Base-by-base conservation (phyloP, 2,113 vertebrate genomes). In the Axis porcinus region DNA sequence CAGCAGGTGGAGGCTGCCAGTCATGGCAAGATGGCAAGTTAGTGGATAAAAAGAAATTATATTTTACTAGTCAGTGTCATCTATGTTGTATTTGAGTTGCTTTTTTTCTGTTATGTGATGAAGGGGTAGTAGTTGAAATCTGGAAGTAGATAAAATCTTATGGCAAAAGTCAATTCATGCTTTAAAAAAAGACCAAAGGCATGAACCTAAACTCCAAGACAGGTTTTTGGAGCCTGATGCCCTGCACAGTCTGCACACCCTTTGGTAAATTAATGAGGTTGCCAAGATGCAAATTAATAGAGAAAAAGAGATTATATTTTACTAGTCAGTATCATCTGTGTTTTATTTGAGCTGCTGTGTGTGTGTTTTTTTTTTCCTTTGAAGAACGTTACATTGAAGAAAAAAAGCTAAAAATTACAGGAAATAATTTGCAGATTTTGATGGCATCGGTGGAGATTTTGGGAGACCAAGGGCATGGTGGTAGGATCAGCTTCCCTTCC, bases 291-390 rank as follows among this genome's bases (percentile, higher is more conserved):
- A 92, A 57, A 54, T 81, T 70, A 78, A 50, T 57, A 17, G 25
- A 50, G 83, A 21, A 94, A 92, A 45, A 62, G 7, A 87, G 87
- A 83, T 90, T 86, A 27, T 87, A 57, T 81, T 96, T 96, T 78
- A 81, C 89, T 96, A 96, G 58, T 28, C 86, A 93, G 79, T 91
- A 57, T 83, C 92, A 97, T 91, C 91, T 94, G 81, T 94, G 85
- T 91, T 97, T 45, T 88, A 84, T 94, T 87, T 87, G 64, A 52
- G 30, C 64, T 86, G 47, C 47, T 58, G 13, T 5, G 16, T 16
- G 14, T 15, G 8, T 19, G 9, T 52, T 58, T 25, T 76, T 33
- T 52, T 64, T 17, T 7, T 14, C 14, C 85, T 92, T 94, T 93
- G 62, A 91, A 52, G 40, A 91, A 70, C 19, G 10, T 82, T 79